A percentile compares a stretch with the other conserved stretches of the same genome.
These are phyloP conservation scores for Rhinolophus sinicus DNA, from an alignment of 2,113 vertebrate genomes.

Conservation along the genomic window DNA sequence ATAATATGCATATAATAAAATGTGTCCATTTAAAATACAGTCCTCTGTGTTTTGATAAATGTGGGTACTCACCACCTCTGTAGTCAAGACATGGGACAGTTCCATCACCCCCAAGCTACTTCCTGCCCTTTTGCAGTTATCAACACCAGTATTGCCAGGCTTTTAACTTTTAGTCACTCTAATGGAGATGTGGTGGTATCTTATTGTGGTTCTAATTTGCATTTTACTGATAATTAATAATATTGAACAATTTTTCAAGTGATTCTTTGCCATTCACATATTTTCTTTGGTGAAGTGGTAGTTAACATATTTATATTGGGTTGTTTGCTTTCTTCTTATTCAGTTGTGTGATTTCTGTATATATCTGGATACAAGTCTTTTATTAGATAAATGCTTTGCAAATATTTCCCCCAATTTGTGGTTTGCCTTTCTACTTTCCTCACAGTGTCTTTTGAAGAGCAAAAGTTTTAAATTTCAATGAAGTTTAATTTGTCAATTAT, in stretches of 20 bases:
- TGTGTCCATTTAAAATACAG: neutral
- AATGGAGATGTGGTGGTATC: neutral
- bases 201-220: neutral
- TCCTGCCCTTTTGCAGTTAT: neutral
- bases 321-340: neutral
- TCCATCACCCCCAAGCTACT: neutral
- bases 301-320: neutral
- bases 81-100: neutral
- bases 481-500: neutral
- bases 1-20: neutral
- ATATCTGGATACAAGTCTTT: neutral
- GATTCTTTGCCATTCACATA: neutral
- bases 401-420: neutral
- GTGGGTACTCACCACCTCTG: neutral
- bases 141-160: neutral
- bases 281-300: neutral
- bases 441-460: neutral
- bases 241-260: neutral
- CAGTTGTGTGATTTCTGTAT: neutral
- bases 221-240: neutral
- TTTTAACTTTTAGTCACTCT: neutral
- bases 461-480: neutral
- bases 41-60: neutral
- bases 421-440: neutral
- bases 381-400: neutral